phyloP scores from a whole-genome alignment of 2,888 invertebrate genomes.

The Willowsia nigromaculata region DNA sequence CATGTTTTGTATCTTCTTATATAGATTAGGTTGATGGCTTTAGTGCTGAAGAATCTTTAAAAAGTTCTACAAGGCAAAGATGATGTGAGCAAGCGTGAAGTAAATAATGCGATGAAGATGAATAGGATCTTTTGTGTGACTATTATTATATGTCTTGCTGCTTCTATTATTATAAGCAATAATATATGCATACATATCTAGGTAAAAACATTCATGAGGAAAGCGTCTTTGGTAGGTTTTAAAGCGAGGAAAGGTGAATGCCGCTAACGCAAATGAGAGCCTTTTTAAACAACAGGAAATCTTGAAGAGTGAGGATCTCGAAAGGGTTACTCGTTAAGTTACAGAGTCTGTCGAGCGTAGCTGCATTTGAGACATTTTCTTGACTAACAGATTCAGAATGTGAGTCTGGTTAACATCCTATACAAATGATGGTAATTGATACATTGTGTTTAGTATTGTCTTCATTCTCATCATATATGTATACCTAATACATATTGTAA shows the following conservation, averaged over 20 bases:
- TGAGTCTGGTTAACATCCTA: not conserved
- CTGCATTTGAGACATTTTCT: too few relatives aligned
- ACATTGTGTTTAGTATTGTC: not conserved
- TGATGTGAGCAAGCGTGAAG: not conserved
- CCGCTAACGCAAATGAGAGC: not conserved
- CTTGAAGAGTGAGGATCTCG: not conserved
- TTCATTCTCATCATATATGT: too few relatives aligned
- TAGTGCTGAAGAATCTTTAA: not conserved
- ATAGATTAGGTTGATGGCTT: not conserved
- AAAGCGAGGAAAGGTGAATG: not conserved
- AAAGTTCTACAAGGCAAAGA: not conserved
- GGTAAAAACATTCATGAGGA: too few relatives aligned
- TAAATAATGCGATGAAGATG: not conserved
- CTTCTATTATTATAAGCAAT: too few relatives aligned
- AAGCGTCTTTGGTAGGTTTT: not conserved
- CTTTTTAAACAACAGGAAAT: not conserved
- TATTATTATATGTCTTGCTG: not conserved
- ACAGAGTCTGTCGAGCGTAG: not conserved
- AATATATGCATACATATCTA: not conserved
- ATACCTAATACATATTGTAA: too few relatives aligned
- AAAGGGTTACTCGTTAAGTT: not conserved
- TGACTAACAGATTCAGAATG: not conserved
- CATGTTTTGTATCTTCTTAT: not conserved
- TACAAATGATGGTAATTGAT: not conserved
- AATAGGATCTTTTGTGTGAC: not conserved